Percentiles rank a stretch among this genome's conserved stretches.
Evolutionary conservation across 2,888 invertebrate species (phyloP).

Genomic region (Caenorhabditis afra): DNA sequence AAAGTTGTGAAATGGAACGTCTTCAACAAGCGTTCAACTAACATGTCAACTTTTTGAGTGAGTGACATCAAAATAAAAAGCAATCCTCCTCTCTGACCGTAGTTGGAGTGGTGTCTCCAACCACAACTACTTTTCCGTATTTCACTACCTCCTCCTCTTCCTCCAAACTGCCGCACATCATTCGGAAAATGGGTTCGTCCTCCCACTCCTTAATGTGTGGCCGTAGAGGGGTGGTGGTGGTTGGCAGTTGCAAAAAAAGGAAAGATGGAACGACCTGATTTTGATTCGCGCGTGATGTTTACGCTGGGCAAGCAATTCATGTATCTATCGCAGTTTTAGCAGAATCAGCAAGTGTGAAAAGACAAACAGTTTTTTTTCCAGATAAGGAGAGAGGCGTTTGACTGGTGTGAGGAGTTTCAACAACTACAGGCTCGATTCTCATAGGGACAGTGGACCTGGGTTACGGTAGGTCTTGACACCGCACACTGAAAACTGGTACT

Average conservation of each 20-base stretch:
- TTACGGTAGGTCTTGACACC: no score
- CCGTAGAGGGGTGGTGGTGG: constrained; percentile 22
- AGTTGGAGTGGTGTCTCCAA: neutral
- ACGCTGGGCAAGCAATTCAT: constrained; percentile 54
- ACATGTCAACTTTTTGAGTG: no score
- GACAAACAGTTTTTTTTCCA: constrained; percentile 6
- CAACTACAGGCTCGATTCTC: no score
- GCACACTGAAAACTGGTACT: neutral
- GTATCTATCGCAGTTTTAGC: constrained; percentile 43
- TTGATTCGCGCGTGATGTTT: constrained; percentile 57
- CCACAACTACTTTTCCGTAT: constrained; percentile 8
- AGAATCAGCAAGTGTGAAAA: neutral
- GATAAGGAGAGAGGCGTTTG: neutral
- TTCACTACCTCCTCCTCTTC: neutral
- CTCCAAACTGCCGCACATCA: constrained; percentile 16
- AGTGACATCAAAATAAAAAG: no score
- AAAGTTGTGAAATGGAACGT: no score
- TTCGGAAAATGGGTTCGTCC: constrained; percentile 17
- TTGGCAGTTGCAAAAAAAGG: constrained; percentile 20
- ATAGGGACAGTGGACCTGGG: no score
- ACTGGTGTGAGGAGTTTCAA: no score
- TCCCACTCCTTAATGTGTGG: constrained; percentile 6
- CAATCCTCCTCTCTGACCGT: no score
- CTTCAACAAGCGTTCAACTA: no score
- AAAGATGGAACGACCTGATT: constrained; percentile 56